phyloP scores from a whole-genome alignment of 2,888 invertebrate genomes.

The Chaetoderma sp. region DNA sequence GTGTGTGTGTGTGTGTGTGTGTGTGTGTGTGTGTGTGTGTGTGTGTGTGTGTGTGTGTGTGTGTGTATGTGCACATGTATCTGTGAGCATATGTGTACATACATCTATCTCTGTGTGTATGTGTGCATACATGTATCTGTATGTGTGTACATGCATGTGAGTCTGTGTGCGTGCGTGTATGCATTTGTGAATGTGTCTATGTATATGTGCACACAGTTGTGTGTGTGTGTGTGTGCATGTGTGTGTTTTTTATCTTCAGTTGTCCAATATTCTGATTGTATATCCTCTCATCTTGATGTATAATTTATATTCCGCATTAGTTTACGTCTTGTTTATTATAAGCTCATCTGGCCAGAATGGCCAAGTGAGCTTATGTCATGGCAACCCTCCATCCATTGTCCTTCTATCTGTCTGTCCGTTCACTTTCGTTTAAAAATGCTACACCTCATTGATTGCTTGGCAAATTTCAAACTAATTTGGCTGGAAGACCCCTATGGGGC shows the following conservation, averaged over 20 bases:
- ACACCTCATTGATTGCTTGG: too few species aligned
- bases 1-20: not conserved
- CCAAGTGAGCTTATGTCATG: too few species aligned
- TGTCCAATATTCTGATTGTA: not conserved
- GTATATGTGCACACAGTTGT: slow-evolving; percentile 12
- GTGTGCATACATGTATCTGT: not conserved
- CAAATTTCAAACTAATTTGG: too few species aligned
- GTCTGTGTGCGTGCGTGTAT: slow-evolving; percentile 2
- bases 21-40: slow-evolving; percentile 1
- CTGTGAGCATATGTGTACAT: not conserved
- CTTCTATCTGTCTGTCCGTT: too few species aligned
- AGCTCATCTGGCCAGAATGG: too few species aligned
- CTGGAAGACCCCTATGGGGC: too few species aligned
- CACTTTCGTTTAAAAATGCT: too few species aligned
- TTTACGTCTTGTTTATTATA: not conserved
- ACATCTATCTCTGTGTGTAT: not conserved
- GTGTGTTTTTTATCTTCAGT: not conserved
- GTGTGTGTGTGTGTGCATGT: slow-evolving; percentile 11
- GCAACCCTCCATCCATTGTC: too few species aligned
- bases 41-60: not conserved
- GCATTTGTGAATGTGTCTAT: slow-evolving; percentile 6
- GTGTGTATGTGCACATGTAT: not conserved
- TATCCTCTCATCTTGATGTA: not conserved
- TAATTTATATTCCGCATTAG: not conserved
- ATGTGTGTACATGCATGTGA: slow-evolving; percentile 2